These are phyloP conservation scores for Marcusenius ussheri DNA, from an alignment of 2,113 vertebrate genomes.

Conservation along the genomic window DNA sequence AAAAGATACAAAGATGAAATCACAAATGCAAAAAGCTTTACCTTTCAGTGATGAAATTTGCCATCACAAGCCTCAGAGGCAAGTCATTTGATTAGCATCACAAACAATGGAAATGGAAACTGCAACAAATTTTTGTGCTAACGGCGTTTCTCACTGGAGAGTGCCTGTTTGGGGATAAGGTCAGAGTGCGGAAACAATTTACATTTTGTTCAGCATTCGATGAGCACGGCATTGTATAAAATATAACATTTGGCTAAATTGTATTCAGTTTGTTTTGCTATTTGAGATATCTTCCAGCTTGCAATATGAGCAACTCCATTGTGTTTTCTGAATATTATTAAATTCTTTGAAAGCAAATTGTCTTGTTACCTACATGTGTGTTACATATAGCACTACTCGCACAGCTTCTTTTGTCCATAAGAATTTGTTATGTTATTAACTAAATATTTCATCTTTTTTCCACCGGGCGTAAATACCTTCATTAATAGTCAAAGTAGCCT, in stretches of 20 bases:
- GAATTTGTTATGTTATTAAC: neutral
- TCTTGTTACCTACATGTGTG: neutral
- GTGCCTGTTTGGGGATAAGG: neutral
- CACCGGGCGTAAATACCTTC: neutral
- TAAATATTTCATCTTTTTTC: neutral
- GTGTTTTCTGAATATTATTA: neutral
- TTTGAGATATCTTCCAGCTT: neutral
- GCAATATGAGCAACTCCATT: neutral
- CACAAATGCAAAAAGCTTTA: neutral
- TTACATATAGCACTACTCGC: neutral
- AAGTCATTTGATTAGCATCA: conserved; percentile 8
- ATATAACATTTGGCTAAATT: conserved; percentile 6
- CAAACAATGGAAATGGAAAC: neutral
- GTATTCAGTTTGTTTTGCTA: neutral
- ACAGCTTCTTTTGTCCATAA: neutral
- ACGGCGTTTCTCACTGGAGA: neutral
- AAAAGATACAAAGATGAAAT: neutral
- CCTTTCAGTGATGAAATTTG: neutral
- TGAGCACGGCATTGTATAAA: neutral
- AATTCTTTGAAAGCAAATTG: neutral
- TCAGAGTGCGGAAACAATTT: neutral
- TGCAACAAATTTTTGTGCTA: neutral
- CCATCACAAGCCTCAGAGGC: neutral
- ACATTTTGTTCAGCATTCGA: neutral
- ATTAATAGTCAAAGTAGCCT: neutral